phyloP scores from a whole-genome alignment of 2,888 invertebrate genomes.

The Achlya flavicornis region DNA sequence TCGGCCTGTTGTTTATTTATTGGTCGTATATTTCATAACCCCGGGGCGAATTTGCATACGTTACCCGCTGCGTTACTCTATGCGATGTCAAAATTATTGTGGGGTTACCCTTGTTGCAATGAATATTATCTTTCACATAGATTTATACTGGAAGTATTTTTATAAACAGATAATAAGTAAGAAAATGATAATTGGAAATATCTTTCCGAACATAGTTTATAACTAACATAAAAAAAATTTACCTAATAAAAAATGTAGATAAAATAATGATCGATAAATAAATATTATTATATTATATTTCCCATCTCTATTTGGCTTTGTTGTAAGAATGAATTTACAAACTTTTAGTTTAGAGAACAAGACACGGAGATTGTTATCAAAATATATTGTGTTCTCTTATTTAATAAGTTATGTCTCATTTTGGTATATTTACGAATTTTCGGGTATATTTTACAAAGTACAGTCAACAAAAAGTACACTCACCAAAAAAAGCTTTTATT shows the following conservation, averaged over 20 bases:
- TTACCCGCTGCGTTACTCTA: constrained; percentile 46
- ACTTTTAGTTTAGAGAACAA: constrained; percentile 3
- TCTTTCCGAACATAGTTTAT: background rate
- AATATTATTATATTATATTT: background rate
- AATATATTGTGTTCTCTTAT: background rate
- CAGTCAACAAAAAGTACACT: too few relatives aligned
- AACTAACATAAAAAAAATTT: background rate
- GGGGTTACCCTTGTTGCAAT: constrained; percentile 57
- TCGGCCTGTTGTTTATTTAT: constrained; percentile 77
- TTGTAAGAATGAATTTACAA: constrained; percentile 3
- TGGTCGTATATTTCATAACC: constrained; percentile 81
- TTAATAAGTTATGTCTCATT: background rate
- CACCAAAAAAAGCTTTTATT: too few relatives aligned
- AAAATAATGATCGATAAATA: background rate
- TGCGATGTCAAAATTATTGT: constrained; percentile 61
- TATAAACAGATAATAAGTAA: background rate
- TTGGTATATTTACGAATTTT: background rate
- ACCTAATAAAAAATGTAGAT: too few relatives aligned
- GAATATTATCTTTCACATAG: constrained; percentile 24
- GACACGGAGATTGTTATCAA: constrained; percentile 15
- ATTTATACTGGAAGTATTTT: background rate
- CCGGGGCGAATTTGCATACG: constrained; percentile 72
- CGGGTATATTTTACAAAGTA: too few relatives aligned
- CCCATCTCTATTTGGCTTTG: background rate
- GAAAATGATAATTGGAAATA: background rate